A percentile compares a stretch with the other conserved stretches of the same genome.
phyloP scores from a whole-genome alignment of 2,797 vertebrate genomes.

The Phoeniculus purpureus region DNA sequence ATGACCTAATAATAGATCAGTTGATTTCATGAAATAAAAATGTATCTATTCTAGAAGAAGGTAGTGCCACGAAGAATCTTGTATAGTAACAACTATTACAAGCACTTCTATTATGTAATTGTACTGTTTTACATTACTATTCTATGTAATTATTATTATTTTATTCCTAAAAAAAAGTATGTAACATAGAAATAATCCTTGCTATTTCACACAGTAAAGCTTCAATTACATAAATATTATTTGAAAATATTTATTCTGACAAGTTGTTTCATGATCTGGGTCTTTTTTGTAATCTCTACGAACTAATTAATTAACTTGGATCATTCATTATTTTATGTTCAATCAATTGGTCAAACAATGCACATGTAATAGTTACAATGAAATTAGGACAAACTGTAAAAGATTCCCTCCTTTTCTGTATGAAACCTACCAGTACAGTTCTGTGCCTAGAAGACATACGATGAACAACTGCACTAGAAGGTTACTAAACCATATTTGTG shows the following conservation, averaged over 20 bases:
- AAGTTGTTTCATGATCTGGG: not conserved
- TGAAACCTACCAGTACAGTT: constrained; percentile 33
- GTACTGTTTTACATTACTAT: not conserved
- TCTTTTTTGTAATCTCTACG: not conserved
- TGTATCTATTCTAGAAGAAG: not conserved
- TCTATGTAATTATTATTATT: not conserved
- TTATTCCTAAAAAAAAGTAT: not conserved
- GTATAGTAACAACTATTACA: not conserved
- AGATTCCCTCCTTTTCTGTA: constrained; percentile 42
- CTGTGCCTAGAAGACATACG: constrained; percentile 30
- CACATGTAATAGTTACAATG: constrained; percentile 34
- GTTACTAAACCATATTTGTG: constrained; percentile 41
- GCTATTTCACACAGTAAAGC: not conserved
- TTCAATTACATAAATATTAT: not conserved
- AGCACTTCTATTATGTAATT: not conserved
- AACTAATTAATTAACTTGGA: not conserved
- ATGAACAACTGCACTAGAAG: constrained; percentile 32
- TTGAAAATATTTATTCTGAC: not conserved
- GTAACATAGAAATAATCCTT: not conserved
- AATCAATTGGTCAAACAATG: constrained; percentile 43
- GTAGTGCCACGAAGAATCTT: not conserved
- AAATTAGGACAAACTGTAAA: constrained; percentile 56
- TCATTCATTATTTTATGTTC: constrained; percentile 76
- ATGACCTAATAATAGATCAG: not conserved
- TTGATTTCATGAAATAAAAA: not conserved